These are phyloP conservation scores for Corapipo altera DNA, from an alignment of 2,113 vertebrate species.

Conservation along the genomic window DNA sequence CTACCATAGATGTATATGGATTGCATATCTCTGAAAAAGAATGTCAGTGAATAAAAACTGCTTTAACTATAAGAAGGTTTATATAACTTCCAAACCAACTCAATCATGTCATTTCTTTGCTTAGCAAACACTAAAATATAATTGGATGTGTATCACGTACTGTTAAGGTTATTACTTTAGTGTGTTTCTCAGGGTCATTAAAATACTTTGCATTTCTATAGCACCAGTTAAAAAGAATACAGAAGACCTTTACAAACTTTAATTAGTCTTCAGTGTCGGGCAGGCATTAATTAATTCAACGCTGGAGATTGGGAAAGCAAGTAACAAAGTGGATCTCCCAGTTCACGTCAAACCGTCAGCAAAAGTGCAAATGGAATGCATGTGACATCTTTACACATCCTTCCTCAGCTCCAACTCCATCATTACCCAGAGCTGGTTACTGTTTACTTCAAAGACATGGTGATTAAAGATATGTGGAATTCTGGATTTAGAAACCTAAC, in stretches of 20 bases:
- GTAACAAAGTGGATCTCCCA: slow-evolving; percentile 24
- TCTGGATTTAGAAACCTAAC: slow-evolving; percentile 57
- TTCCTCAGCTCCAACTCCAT: slow-evolving; percentile 4
- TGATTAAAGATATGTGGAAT: slow-evolving; percentile 43
- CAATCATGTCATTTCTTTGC: background rate
- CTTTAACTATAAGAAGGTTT: background rate
- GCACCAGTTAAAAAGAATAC: slow-evolving; percentile 20
- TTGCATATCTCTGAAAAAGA: background rate
- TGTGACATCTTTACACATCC: slow-evolving; percentile 20
- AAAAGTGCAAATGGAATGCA: slow-evolving; percentile 37
- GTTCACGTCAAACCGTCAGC: slow-evolving; percentile 10
- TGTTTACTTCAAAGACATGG: slow-evolving; percentile 46
- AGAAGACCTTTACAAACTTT: slow-evolving; percentile 23
- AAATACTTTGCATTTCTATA: slow-evolving; percentile 48
- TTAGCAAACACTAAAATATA: background rate
- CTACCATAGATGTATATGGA: background rate
- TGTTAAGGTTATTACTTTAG: slow-evolving; percentile 4
- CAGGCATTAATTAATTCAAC: background rate
- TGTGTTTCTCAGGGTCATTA: background rate
- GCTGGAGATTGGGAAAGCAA: slow-evolving; percentile 43
- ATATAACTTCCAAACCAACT: background rate
- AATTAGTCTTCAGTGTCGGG: slow-evolving; percentile 17
- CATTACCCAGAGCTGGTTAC: slow-evolving; percentile 26
- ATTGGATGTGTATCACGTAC: background rate
- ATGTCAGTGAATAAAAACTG: background rate